phyloP scores from a whole-genome alignment of 2,797 vertebrate species.

The Hydrophis major region DNA sequence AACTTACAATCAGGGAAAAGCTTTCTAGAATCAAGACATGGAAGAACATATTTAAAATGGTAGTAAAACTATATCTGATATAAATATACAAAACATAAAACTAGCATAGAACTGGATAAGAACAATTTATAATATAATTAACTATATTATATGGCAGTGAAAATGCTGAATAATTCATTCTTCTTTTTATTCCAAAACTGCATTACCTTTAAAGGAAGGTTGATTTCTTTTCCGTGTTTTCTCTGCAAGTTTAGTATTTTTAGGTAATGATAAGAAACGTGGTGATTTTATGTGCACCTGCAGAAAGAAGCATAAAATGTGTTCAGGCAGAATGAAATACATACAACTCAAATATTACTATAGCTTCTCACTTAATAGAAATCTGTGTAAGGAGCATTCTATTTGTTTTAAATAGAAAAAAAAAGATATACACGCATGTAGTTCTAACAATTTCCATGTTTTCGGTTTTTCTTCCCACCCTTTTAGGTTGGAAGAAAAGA shows the following conservation, averaged over 20 bases:
- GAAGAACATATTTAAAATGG: not conserved
- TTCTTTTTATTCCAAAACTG: not conserved
- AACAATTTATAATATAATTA: not conserved
- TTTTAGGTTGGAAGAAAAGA: not conserved
- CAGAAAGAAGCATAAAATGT: slow-evolving; percentile 29
- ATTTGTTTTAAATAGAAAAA: not conserved
- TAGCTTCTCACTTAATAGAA: not conserved
- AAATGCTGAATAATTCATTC: slow-evolving; percentile 1
- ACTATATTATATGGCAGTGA: not conserved
- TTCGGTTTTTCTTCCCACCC: not conserved
- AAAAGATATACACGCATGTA: not conserved
- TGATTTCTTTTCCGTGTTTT: slow-evolving; percentile 73
- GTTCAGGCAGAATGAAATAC: slow-evolving; percentile 5
- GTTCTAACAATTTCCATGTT: not conserved
- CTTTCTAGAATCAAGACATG: not conserved
- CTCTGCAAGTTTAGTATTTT: slow-evolving; percentile 83
- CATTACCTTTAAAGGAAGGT: slow-evolving; percentile 72
- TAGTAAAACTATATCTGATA: not conserved
- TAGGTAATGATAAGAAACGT: slow-evolving; percentile 87
- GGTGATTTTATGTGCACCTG: slow-evolving; percentile 79
- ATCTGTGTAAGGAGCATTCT: not conserved
- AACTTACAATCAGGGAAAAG: not conserved
- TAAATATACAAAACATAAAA: not conserved
- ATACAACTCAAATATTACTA: not conserved
- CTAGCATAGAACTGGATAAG: not conserved